A percentile compares a stretch with the other conserved stretches of the same genome.
Evolutionary conservation across 35 echinoderm and acorn worm genomes (phyloP).

Genomic region (Lytechinus pictus): DNA sequence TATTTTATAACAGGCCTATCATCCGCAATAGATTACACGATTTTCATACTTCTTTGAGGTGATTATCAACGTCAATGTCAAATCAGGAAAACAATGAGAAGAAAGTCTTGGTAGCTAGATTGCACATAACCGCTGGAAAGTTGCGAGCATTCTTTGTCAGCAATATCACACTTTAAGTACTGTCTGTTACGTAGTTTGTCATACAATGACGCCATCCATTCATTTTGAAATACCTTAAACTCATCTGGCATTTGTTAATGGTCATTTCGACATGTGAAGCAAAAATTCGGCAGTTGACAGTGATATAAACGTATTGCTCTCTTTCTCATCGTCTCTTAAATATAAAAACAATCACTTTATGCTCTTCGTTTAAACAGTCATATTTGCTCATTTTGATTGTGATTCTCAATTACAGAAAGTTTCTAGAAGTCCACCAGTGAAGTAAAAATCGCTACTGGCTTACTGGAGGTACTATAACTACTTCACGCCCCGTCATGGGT

Average conservation of each 20-base stretch:
- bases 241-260: background rate
- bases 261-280: background rate
- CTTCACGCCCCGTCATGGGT: slow-evolving; percentile 79
- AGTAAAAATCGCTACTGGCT: slow-evolving; percentile 56
- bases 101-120: slow-evolving; percentile 26
- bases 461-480: slow-evolving; percentile 91
- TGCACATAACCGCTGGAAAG: slow-evolving; percentile 53
- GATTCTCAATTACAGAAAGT: background rate
- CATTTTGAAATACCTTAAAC: slow-evolving; percentile 16
- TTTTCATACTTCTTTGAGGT: background rate
- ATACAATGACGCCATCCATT: background rate
- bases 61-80: background rate
- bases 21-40: background rate
- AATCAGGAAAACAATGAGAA: background rate
- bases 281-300: background rate
- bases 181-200: slow-evolving; percentile 18
- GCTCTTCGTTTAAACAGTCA: background rate
- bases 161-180: slow-evolving; percentile 31
- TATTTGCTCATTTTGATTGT: background rate
- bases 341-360: background rate
- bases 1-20: background rate
- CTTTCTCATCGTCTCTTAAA: background rate
- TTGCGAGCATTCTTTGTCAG: background rate
- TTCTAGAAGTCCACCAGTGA: background rate
- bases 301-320: slow-evolving; percentile 15